These are phyloP conservation scores for Pecten maximus DNA, from an alignment of 2,888 invertebrate species.

Conservation along the genomic window DNA sequence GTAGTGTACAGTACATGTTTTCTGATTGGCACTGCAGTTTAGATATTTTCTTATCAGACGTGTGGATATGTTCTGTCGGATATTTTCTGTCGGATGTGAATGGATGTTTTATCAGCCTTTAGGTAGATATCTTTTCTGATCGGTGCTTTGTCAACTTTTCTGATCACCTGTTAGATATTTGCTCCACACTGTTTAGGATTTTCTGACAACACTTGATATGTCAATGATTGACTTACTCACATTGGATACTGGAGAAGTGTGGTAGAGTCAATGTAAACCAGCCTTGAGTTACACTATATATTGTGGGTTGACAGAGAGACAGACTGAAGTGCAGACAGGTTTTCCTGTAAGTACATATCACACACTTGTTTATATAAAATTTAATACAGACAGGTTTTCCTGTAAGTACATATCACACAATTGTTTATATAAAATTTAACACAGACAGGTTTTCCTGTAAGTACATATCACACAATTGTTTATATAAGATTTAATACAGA, in stretches of 20 bases:
- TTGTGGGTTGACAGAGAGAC: background rate
- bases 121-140: background rate
- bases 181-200: no score
- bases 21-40: background rate
- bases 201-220: no score
- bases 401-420: conserved; percentile 18
- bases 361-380: no score
- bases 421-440: no score
- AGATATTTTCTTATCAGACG: background rate
- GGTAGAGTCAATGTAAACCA: background rate
- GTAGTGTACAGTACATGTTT: background rate
- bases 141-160: background rate
- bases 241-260: background rate
- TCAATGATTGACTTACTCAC: no score
- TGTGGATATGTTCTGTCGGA: background rate
- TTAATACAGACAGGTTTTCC: background rate
- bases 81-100: no score
- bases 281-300: background rate
- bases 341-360: conserved; percentile 15
- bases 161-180: background rate
- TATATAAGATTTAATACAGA: no score
- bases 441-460: background rate
- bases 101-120: background rate
- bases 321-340: background rate
- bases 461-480: no score